Evolutionary conservation across 2,888 invertebrate species (phyloP), one percentile per base, ranked within the genome.

Genomic region (Podotricha telesiphe): DNA sequence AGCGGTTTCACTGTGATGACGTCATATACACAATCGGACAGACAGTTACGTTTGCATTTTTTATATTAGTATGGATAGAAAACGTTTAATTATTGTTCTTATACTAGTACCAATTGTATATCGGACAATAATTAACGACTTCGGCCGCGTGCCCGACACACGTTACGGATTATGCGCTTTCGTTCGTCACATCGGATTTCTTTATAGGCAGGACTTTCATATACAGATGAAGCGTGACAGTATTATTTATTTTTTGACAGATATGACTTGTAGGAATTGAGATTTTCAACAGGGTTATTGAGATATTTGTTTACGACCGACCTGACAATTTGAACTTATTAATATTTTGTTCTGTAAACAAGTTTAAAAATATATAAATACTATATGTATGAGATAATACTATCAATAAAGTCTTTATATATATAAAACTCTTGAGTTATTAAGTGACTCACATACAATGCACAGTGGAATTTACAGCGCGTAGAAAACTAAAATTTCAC

Each of bases 221-320:
- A 17, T 17, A 55, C 11, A 88, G 89, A 90, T 86, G 86, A 88
- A 85, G 77, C 84, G 83, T 89, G 89, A 89, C 89, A 87, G 83
- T 79, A 86, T 85, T 84, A 84, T 85, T 67, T 67, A 59, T 62
- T 67, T 53, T 42, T 61, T 62, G 67, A 62, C 47, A 55, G 34
- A 34, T 67, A 34, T 61, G 61, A 53, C 19, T 59, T 45, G 20
- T 15, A 6, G 47, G 6, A 40, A 42, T 19, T 40, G 2, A 40
- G 19, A 34, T 50, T 50, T 50, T 50, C 5, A 50, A 19, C 22
- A 6, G 22, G 22, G 5, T 50, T 20, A 13, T 50, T 1, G 20
- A 13, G 42, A 13, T 7, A 13, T 13, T 42, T 13, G 42, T 11
- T 42, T 42, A 42, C n/a, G 42, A 2, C 7, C 13, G 13, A 13